Evolutionary conservation across 2,113 vertebrate species (phyloP), one percentile per base, ranked within the genome.

Genomic region (Poeciliopsis prolifica): DNA sequence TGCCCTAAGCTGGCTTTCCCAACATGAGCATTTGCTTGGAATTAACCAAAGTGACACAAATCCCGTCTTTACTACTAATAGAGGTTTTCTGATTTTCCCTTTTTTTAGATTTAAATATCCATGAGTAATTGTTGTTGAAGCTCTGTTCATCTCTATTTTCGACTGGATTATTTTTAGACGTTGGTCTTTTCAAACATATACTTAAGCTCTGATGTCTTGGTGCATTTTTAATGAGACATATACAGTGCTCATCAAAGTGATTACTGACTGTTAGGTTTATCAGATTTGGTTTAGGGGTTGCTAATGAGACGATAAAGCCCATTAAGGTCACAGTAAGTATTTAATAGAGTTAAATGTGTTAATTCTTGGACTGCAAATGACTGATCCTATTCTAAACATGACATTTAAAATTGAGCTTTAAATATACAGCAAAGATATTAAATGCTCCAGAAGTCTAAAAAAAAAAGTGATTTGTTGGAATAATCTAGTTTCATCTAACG

Each of bases 231-330:
- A 86, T 89, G 79, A 84, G 67, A 83, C 65, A 69, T 58, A 75
- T 58, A 74, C 76, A 26, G 13, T 30, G 65, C 79, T 64, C 68
- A 83, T 87, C 68, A 80, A 83, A 87, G 86, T 86, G 80, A 87
- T 90, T 84, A 85, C 80, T 31, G 58, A 37, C 88, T 33, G 66
- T 80, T 72, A 51, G 74, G 74, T 81, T 92, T 89, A 91, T 90
- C 87, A 77, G 86, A 90, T 90, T 86, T 83, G 77, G 83, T 89
- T 89, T 83, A 80, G 65, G 81, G 79, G 68, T 81, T 24, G 79
- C 84, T 90, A 91, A 91, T 90, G 82, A 84, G 70, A 62, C 75
- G 87, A 89, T 87, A 87, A 91, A 87, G 79, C 87, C 90, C 89
- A 91, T 91, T 91, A 83, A 80, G 81, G 74, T 51, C 61, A 84